Base-by-base conservation (phyloP, 1,140 invertebrate species). In the Cherax destructor region DNA sequence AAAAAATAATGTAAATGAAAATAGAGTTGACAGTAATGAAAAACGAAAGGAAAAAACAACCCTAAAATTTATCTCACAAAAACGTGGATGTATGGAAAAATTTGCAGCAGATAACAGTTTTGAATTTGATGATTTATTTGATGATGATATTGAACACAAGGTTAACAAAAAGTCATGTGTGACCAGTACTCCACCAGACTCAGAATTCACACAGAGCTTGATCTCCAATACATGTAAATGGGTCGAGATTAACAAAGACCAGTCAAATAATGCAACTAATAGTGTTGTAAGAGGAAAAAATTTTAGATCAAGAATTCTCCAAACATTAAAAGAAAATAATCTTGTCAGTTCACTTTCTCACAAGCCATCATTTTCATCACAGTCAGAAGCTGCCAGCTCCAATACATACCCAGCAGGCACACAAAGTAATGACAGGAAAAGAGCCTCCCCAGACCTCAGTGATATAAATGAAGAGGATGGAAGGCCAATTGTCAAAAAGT, bases 271-370 rank as follows among this genome's bases (percentile, higher is more conserved):
- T 83, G 10, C 7, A 41, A 24, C 18, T 30, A 61, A 24, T n/a
- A 5, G 4, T 83, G 21, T 10, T 52, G 50, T 24, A 59, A 83
- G 52, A 30, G 21, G 7, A 61, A 61, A 3, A 9, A 69, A 86
- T 72, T 86, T 86, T 50, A 86, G 83, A 76, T 72, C 21, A n/a
- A 86, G 49, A 50, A 76, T 86, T 86, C 61, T 86, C 0, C 69
- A 76, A 86, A 86, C 65, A 49, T 86, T 86, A 52, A 59, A 52
- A 56, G 56, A 61, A 9, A 83, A 61, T 21, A 83, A 83, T 56
- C 21, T 5, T 83, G 18, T 52, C 5, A 30, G 5, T 59, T 83
- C 24, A 24, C n/a, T 30, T 16, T 30, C 24, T 47, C 24, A 30
- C 9, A 13, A 24, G 0, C 49, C 50, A 59, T 59, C 24, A 81